These are phyloP conservation scores for Megalurothrips usitatus DNA, from an alignment of 2,888 invertebrate species.

Conservation along the genomic window DNA sequence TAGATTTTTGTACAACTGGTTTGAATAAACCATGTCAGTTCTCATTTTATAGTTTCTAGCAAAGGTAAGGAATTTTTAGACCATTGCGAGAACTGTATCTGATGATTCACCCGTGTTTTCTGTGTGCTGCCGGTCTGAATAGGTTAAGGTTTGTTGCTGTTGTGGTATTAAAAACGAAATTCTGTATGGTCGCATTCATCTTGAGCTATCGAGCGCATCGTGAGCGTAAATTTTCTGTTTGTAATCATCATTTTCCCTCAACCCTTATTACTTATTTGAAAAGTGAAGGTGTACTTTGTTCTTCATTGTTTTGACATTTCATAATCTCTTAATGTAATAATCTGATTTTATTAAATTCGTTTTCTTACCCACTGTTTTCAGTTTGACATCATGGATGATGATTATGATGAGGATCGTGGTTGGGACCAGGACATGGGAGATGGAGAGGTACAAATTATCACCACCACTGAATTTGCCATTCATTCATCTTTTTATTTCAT, in stretches of 20 bases:
- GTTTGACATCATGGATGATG: slow-evolving; percentile 47
- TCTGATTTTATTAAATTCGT: background rate
- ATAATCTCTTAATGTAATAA: background rate
- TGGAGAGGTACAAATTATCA: slow-evolving; percentile 51
- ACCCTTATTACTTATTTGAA: background rate
- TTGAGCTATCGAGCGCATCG: too few relatives aligned
- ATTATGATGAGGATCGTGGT: slow-evolving; percentile 58
- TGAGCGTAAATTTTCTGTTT: background rate
- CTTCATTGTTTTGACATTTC: background rate
- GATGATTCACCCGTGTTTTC: background rate
- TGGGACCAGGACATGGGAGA: slow-evolving; percentile 60
- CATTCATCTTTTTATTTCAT: background rate
- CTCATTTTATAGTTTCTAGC: background rate
- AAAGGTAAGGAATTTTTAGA: background rate
- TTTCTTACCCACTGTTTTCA: slow-evolving; percentile 11
- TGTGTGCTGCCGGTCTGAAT: background rate
- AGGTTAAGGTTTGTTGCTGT: background rate
- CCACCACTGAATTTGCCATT: slow-evolving; percentile 17
- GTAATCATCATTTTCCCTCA: background rate
- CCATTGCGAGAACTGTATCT: background rate
- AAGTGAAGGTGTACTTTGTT: background rate
- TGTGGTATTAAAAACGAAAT: background rate
- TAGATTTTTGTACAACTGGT: background rate
- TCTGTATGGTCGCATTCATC: background rate
- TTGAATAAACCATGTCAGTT: background rate